These are phyloP conservation scores for Drosophila elegans DNA, from an alignment of 1,140 invertebrate genomes.

Conservation along the genomic window DNA sequence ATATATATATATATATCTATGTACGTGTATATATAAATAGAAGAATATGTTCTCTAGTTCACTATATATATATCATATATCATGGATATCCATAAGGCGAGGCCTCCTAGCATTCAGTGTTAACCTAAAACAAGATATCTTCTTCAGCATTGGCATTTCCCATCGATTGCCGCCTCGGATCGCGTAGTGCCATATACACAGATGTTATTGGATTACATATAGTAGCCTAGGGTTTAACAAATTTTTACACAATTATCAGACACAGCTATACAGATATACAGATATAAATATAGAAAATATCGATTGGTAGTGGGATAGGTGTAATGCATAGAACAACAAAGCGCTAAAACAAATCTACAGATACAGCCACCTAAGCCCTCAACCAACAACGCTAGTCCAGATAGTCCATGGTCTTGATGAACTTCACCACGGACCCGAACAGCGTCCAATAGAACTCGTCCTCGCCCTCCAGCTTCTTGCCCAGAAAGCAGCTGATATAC, in stretches of 20 bases:
- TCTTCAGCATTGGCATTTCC: slow-evolving; percentile 34
- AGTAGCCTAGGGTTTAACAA: slow-evolving; percentile 18
- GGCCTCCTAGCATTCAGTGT: slow-evolving; percentile 23
- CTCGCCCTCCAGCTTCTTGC: slow-evolving; percentile 93
- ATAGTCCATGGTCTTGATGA: slow-evolving; percentile 97
- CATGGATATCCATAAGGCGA: slow-evolving; percentile 38
- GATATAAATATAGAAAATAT: slow-evolving; percentile 22
- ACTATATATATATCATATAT: slow-evolving; percentile 15
- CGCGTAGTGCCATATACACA: not conserved
- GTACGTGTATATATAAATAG: slow-evolving; percentile 38
- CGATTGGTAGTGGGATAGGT: not conserved
- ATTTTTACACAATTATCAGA: slow-evolving; percentile 34
- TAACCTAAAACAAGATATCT: slow-evolving; percentile 31
- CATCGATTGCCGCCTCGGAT: not conserved
- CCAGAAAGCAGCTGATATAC: slow-evolving; percentile 97
- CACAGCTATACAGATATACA: slow-evolving; percentile 6
- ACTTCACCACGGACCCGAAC: slow-evolving; percentile 97
- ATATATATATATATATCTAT: slow-evolving; percentile 33
- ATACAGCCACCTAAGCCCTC: slow-evolving; percentile 12
- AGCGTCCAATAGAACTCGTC: slow-evolving; percentile 99
- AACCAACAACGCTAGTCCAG: slow-evolving; percentile 55
- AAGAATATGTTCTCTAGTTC: slow-evolving; percentile 41
- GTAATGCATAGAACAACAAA: slow-evolving; percentile 2
- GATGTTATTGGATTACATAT: slow-evolving; percentile 11
- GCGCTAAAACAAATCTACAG: slow-evolving; percentile 25